phyloP scores from a whole-genome alignment of 2,888 invertebrate species.

The Lycophotia porphyrea region DNA sequence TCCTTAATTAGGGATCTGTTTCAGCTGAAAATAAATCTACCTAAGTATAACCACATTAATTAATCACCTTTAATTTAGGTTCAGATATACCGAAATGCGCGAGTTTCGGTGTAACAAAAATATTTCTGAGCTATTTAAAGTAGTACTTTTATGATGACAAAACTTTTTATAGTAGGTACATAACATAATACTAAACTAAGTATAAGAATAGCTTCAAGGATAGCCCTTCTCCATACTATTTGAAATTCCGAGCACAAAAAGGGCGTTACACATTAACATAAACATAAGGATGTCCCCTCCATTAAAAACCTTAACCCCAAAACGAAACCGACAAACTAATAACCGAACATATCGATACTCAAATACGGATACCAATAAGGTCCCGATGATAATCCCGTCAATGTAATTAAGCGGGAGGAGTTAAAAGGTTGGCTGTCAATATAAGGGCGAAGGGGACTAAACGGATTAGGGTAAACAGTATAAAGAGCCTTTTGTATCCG shows the following conservation, averaged over 20 bases:
- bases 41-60: background rate
- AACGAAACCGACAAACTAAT: constrained; percentile 56
- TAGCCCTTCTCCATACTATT: constrained; percentile 20
- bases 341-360: constrained; percentile 55
- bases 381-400: constrained; percentile 69
- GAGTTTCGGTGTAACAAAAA: background rate
- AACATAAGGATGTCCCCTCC: constrained; percentile 42
- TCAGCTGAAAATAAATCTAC: background rate
- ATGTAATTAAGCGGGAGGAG: constrained; percentile 77
- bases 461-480: constrained; percentile 89
- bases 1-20: constrained; percentile 3
- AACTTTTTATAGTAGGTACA: background rate
- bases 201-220: background rate
- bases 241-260: constrained; percentile 50
- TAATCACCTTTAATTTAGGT: background rate
- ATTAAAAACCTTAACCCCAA: constrained; percentile 46
- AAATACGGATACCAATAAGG: constrained; percentile 47
- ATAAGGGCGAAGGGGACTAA: constrained; percentile 75
- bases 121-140: background rate
- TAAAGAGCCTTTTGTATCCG: constrained; percentile 89
- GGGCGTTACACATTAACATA: constrained; percentile 57
- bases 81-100: background rate
- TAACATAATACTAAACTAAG: background rate
- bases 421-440: constrained; percentile 80
- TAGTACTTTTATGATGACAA: background rate